Percentiles rank a stretch among this genome's conserved stretches.
Evolutionary conservation across 2,113 vertebrate species (phyloP).

Genomic region (Psammodynastes pulverulentus): DNA sequence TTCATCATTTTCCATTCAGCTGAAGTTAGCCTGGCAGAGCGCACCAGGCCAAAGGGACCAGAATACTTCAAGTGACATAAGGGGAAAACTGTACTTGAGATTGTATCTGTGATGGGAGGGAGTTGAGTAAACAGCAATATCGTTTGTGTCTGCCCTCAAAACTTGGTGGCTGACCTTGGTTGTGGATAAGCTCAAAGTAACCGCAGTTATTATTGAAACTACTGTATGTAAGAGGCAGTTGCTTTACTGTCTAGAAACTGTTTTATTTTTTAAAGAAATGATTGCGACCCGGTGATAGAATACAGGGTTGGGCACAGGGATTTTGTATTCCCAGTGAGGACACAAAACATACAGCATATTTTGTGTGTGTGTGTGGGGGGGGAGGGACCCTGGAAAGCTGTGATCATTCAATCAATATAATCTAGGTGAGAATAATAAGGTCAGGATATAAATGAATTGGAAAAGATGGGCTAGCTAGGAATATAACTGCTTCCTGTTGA

Average conservation of each 20-base stretch:
- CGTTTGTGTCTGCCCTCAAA: not conserved
- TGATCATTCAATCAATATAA: not conserved
- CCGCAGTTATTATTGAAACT: not conserved
- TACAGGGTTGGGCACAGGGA: not conserved
- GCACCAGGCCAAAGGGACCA: not conserved
- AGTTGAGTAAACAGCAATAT: not conserved
- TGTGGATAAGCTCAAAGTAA: not conserved
- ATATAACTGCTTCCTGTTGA: not conserved
- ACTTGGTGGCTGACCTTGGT: not conserved
- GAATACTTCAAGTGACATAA: not conserved
- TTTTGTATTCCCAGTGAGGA: not conserved
- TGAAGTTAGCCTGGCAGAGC: not conserved
- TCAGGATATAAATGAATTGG: not conserved
- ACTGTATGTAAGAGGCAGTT: not conserved
- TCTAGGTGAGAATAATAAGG: not conserved
- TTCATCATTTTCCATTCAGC: not conserved
- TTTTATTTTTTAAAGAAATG: not conserved
- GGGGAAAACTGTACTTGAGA: not conserved
- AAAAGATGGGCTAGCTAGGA: not conserved
- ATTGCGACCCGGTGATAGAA: not conserved
- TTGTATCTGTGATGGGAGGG: not conserved
- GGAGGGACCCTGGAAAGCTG: not conserved
- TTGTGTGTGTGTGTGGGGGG: no score
- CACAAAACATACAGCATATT: not conserved
- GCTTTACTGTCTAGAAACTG: not conserved